Conservation (phyloP, 2,888 invertebrate species). For the Apodemia duryi region DNA sequence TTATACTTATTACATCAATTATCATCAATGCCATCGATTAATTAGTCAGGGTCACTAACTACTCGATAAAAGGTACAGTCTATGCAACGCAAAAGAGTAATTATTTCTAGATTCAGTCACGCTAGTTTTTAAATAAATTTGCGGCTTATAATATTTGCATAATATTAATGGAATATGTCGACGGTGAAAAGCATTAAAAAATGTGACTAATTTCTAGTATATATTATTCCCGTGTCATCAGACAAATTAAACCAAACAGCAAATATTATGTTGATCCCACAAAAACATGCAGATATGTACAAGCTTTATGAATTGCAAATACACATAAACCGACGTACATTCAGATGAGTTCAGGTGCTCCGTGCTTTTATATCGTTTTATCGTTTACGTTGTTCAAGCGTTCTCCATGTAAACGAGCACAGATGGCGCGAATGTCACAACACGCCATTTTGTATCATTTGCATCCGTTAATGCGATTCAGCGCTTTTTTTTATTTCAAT, state of each 20-base stretch:
- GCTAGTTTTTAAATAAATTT: too few species aligned
- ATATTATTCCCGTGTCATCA: too few species aligned
- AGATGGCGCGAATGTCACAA: constrained; percentile 23
- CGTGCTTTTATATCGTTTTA: constrained; percentile 12
- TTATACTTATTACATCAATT: too few species aligned
- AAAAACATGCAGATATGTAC: constrained; percentile 13
- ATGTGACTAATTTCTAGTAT: too few species aligned
- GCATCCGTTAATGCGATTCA: constrained; percentile 30
- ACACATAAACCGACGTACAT: constrained; percentile 13
- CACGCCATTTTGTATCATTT: constrained; percentile 28
- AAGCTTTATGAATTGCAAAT: constrained; percentile 14
- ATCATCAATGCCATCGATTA: too few species aligned
- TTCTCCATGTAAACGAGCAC: constrained; percentile 20
- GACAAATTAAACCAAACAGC: not conserved
- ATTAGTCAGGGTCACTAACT: too few species aligned
- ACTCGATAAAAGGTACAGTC: too few species aligned
- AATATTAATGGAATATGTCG: too few species aligned
- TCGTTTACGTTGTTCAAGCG: constrained; percentile 11
- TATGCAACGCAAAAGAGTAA: too few species aligned
- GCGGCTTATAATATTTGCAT: too few species aligned
- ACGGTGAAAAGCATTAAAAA: too few species aligned
- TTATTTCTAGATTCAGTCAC: too few species aligned
- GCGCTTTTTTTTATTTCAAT: constrained; percentile 14
- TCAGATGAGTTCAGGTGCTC: constrained; percentile 14
- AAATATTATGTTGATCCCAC: constrained; percentile 12